phyloP scores from a whole-genome alignment of 2,888 invertebrate genomes.

The Rutpela maculata region DNA sequence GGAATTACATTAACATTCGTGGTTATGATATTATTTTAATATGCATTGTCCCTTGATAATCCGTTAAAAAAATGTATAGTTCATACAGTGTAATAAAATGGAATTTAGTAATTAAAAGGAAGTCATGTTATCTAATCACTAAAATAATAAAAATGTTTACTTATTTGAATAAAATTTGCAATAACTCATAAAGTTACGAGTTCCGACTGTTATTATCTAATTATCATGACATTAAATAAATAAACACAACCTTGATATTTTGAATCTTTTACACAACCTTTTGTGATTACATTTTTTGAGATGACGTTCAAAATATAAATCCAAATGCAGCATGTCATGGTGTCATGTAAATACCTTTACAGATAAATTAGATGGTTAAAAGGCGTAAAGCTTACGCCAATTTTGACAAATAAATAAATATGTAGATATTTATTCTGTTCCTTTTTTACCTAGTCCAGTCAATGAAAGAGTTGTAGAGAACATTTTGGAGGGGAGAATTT shows the following conservation, averaged over 20 bases:
- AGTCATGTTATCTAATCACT: background rate
- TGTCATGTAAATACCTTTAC: no score
- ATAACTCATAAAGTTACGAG: slow-evolving; percentile 2
- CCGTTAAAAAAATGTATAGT: background rate
- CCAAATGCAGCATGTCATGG: background rate
- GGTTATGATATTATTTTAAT: no score
- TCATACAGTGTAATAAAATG: background rate
- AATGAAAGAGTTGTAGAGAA: no score
- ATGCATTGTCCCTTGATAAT: background rate
- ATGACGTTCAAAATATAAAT: background rate
- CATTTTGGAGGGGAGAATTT: no score
- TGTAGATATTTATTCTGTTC: no score
- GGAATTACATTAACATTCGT: no score
- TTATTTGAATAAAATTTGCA: slow-evolving; percentile 7
- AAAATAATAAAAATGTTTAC: slow-evolving; percentile 1
- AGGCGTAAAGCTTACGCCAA: no score
- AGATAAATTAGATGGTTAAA: no score
- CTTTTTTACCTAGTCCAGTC: no score
- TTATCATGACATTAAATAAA: slow-evolving; percentile 7
- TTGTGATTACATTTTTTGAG: background rate
- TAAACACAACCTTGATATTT: background rate
- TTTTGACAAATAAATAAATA: no score
- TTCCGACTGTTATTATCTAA: slow-evolving; percentile 4
- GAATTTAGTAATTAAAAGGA: background rate
- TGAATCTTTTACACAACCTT: background rate